Evolutionary conservation across 2,888 invertebrate genomes (phyloP).

Genomic region (Endomychus coccineus): DNA sequence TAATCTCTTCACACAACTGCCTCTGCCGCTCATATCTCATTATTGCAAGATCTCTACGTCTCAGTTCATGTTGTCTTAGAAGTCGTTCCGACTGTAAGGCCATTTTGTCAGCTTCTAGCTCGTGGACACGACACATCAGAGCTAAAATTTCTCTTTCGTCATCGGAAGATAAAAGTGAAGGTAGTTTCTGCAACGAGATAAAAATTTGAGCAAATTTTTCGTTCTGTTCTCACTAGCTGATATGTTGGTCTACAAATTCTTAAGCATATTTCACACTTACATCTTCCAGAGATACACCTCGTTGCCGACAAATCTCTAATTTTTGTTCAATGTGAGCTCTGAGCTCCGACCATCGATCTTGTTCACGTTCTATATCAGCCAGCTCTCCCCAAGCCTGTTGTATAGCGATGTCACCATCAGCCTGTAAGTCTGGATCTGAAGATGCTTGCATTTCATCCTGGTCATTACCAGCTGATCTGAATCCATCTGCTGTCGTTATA

Average conservation of each 20-base stretch:
- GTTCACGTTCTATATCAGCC: conserved; percentile 77
- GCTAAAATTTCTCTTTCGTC: conserved; percentile 86
- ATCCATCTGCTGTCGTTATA: conserved; percentile 34
- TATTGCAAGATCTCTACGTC: conserved; percentile 75
- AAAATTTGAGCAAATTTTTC: conserved; percentile 1
- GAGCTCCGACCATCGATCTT: conserved; percentile 70
- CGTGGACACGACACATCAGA: conserved; percentile 84
- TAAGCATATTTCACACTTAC: no score
- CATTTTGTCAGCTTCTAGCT: conserved; percentile 89
- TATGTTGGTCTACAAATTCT: no score
- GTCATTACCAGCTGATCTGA: conserved; percentile 38
- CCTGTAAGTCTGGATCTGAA: conserved; percentile 33
- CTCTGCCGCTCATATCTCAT: conserved; percentile 77
- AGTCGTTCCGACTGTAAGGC: conserved; percentile 83
- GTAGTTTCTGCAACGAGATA: conserved; percentile 60
- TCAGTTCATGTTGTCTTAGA: conserved; percentile 78
- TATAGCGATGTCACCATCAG: conserved; percentile 59
- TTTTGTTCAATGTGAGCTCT: conserved; percentile 73
- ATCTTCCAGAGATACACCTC: conserved; percentile 77
- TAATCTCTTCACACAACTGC: conserved; percentile 84
- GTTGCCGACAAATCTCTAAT: conserved; percentile 68
- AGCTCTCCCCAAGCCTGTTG: conserved; percentile 80
- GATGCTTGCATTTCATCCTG: conserved; percentile 33
- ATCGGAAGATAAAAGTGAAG: conserved; percentile 74
- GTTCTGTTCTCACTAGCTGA: no score